phyloP scores from a whole-genome alignment of 2,888 invertebrate genomes.

The Agrotis puta region DNA sequence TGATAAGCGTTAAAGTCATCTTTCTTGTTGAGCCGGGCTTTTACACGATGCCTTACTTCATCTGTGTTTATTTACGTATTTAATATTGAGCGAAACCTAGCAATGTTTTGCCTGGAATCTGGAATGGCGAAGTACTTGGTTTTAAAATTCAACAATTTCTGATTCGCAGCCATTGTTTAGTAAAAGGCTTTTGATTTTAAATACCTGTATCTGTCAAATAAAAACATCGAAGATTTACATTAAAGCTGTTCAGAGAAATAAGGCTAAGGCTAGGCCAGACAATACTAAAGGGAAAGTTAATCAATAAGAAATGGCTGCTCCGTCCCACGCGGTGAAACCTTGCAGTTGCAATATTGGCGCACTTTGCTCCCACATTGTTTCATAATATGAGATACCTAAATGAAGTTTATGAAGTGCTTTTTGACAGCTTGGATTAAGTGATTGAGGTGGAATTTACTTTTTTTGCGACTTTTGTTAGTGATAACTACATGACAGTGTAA shows the following conservation, averaged over 20 bases:
- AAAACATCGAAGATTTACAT: neutral
- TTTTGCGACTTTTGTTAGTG: conserved; percentile 12
- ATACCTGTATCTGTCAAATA: too few species aligned
- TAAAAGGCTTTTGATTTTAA: too few species aligned
- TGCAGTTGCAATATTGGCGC: conserved; percentile 66
- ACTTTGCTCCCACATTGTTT: conserved; percentile 64
- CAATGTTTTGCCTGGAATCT: too few species aligned
- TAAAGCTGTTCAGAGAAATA: conserved; percentile 5
- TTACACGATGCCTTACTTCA: too few species aligned
- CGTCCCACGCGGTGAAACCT: conserved; percentile 77
- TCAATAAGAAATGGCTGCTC: conserved; percentile 68
- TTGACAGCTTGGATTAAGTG: conserved; percentile 26
- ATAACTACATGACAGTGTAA: neutral
- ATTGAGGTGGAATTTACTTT: conserved; percentile 16
- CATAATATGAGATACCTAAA: conserved; percentile 57
- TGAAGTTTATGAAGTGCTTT: conserved; percentile 42
- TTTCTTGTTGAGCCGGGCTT: too few species aligned
- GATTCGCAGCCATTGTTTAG: too few species aligned
- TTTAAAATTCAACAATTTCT: too few species aligned
- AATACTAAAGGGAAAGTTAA: conserved; percentile 72
- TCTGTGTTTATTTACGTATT: too few species aligned
- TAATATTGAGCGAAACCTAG: too few species aligned
- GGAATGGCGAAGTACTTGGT: too few species aligned
- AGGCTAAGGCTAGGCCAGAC: conserved; percentile 44
- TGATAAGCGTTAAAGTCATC: too few species aligned